Evolutionary conservation across 2,113 vertebrate genomes (phyloP).

Genomic region (Brachypodius melanocephalos): DNA sequence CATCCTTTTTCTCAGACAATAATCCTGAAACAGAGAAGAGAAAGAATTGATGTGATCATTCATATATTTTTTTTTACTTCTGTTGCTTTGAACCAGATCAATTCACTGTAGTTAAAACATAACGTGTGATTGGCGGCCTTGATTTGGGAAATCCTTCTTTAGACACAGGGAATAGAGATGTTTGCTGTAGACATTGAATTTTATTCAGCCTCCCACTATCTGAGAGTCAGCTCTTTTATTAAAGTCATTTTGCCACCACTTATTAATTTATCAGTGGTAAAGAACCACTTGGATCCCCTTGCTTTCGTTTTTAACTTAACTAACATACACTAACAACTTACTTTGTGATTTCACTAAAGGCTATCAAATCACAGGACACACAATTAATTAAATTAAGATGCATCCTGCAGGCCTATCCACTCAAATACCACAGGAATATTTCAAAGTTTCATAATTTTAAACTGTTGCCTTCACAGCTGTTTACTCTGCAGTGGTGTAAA

Average conservation of each 20-base stretch:
- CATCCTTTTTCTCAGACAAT: neutral
- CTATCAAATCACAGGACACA: neutral
- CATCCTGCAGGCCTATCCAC: neutral
- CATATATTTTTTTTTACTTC: neutral
- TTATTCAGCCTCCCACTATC: neutral
- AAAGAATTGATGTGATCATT: neutral
- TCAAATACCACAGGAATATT: neutral
- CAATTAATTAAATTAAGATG: neutral
- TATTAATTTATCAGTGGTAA: neutral
- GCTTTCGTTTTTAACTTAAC: neutral
- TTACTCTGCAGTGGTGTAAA: neutral
- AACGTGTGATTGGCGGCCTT: fast-evolving
- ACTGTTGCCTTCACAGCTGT: neutral
- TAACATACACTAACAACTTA: neutral
- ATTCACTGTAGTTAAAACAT: neutral
- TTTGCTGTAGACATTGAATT: neutral
- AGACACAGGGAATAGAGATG: neutral
- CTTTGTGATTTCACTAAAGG: neutral
- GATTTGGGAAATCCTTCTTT: neutral
- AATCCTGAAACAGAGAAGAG: neutral
- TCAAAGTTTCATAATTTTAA: neutral
- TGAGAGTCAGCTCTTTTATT: neutral
- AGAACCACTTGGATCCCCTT: neutral
- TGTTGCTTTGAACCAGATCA: neutral
- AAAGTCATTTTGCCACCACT: neutral